Evolutionary conservation across 64 coral and sea anemone genomes (phyloP).

Genomic region (Stichodactyla helianthus): DNA sequence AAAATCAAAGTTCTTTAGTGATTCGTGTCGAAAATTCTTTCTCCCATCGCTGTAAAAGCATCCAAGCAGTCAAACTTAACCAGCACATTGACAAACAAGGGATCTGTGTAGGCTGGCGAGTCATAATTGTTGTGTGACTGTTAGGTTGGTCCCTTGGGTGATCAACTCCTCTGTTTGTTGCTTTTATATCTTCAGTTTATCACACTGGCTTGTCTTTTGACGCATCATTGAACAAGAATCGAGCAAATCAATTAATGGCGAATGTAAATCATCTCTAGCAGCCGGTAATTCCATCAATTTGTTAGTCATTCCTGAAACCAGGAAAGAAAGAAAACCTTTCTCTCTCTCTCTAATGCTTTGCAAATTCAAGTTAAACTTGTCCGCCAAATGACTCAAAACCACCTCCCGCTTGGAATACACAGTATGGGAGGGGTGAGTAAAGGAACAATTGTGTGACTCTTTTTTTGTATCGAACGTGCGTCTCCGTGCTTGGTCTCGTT

Average conservation of each 20-base stretch:
- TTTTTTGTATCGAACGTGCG: background rate
- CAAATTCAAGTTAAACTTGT: background rate
- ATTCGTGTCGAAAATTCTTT: background rate
- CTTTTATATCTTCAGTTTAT: background rate
- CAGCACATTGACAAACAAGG: background rate
- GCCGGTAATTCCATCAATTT: background rate
- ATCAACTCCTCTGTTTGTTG: background rate
- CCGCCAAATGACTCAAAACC: background rate
- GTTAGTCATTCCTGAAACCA: background rate
- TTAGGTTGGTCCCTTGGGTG: conserved; percentile 4
- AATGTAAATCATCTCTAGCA: background rate
- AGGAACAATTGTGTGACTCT: background rate
- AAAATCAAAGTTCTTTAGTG: background rate
- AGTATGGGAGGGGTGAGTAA: background rate
- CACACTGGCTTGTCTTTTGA: conserved; percentile 1
- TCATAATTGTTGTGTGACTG: conserved; percentile 27
- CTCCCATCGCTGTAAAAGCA: background rate
- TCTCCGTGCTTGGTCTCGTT: background rate
- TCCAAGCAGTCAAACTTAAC: background rate
- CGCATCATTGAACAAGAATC: conserved; percentile 8
- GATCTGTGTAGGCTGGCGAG: background rate
- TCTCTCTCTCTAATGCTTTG: background rate
- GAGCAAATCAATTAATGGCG: background rate
- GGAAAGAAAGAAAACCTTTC: background rate
- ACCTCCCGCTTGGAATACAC: background rate